Evolutionary conservation across 2,888 invertebrate genomes (phyloP).

Genomic region (Stenodera caucasica): DNA sequence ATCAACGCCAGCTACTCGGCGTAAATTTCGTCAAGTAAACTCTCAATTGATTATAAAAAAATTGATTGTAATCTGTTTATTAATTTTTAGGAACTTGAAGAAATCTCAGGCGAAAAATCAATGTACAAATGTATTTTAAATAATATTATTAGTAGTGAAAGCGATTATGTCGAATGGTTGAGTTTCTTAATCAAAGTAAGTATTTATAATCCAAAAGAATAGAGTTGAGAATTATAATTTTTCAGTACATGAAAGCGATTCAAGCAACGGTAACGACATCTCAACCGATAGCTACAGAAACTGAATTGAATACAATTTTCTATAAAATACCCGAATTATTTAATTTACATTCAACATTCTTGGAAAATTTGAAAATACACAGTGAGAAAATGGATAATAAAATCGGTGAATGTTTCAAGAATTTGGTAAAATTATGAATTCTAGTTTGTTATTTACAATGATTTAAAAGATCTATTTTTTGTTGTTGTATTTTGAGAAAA

Average conservation of each 20-base stretch:
- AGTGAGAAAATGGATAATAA: slow-evolving; percentile 74
- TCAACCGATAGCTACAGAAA: slow-evolving; percentile 85
- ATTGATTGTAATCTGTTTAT: not conserved
- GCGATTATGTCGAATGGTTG: slow-evolving; percentile 85
- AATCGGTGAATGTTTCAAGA: slow-evolving; percentile 85
- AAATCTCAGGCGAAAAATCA: slow-evolving; percentile 67
- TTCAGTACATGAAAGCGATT: slow-evolving; percentile 92
- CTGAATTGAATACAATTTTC: slow-evolving; percentile 89
- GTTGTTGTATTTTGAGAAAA: too few species aligned
- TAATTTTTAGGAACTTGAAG: slow-evolving; percentile 57
- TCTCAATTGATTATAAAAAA: not conserved
- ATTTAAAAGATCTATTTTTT: too few species aligned
- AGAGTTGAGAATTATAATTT: too few species aligned
- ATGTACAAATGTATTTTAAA: slow-evolving; percentile 88
- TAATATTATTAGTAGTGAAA: slow-evolving; percentile 90
- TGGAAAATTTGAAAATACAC: slow-evolving; percentile 73
- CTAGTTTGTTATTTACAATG: too few species aligned
- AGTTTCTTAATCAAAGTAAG: slow-evolving; percentile 84
- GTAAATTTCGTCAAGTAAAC: slow-evolving; percentile 50
- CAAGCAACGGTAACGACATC: slow-evolving; percentile 85
- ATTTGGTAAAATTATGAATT: too few species aligned
- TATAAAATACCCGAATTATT: slow-evolving; percentile 90
- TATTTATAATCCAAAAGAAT: too few species aligned
- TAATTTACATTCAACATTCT: slow-evolving; percentile 78
- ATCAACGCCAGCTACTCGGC: slow-evolving; percentile 55